Conservation (phyloP, 2,888 invertebrate species). For the Lacanobia oleracea region DNA sequence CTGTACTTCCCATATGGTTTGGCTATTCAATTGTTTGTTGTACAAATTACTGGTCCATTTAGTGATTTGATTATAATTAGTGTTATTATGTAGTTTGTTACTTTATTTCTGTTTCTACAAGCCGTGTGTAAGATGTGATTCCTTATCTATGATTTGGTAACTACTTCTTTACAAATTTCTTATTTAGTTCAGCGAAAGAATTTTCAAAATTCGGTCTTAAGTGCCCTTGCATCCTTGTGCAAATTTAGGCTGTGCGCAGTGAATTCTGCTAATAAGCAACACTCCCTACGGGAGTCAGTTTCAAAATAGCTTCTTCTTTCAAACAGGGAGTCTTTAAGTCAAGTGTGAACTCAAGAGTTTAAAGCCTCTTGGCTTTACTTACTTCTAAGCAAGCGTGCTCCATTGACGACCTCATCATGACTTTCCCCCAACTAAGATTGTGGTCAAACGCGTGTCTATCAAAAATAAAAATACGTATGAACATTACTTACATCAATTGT, state of each 20-base stretch:
- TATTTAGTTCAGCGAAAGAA: background rate
- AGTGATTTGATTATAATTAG: constrained; percentile 42
- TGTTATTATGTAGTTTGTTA: constrained; percentile 11
- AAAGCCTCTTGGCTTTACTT: no score
- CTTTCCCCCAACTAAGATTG: no score
- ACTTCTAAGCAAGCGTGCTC: no score
- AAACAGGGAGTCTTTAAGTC: background rate
- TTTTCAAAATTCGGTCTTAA: background rate
- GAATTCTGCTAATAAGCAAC: background rate
- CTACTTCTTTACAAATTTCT: background rate
- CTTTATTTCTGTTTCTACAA: background rate
- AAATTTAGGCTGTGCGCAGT: background rate
- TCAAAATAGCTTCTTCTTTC: background rate
- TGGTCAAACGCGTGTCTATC: no score
- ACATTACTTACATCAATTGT: background rate
- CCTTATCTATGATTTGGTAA: no score
- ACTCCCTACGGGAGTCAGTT: no score
- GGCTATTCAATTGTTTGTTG: constrained; percentile 47
- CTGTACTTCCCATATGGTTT: constrained; percentile 45
- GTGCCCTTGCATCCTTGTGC: background rate
- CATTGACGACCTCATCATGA: no score
- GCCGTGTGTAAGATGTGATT: no score
- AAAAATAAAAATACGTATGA: no score
- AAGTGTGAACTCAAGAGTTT: no score
- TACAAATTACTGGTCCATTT: constrained; percentile 15